phyloP scores from a whole-genome alignment of 1,140 invertebrate genomes.

The Neodiprion pinetum region DNA sequence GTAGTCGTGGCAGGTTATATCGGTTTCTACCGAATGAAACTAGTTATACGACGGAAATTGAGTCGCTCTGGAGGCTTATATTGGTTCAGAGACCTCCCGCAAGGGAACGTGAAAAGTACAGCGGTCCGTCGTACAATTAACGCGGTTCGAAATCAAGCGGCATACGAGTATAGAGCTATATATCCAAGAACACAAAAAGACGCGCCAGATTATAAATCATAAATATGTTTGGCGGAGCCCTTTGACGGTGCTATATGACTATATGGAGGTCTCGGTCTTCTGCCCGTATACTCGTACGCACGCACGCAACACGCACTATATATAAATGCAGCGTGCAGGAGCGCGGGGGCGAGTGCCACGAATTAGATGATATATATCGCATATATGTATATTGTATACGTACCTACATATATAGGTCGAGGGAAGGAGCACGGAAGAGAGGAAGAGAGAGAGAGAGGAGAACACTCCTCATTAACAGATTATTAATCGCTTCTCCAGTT shows the following conservation, averaged over 20 bases:
- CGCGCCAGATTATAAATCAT: conserved; percentile 45
- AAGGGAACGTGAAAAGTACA: background rate
- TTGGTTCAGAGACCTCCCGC: background rate
- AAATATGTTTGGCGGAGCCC: conserved; percentile 35
- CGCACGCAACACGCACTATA: conserved; percentile 34
- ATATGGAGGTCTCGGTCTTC: conserved; percentile 18
- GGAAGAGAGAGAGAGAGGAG: conserved; percentile 28
- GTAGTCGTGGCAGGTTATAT: no score
- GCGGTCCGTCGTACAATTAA: background rate
- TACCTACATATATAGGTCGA: background rate
- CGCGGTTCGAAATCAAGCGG: background rate
- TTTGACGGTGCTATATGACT: conserved; percentile 42
- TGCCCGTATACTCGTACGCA: background rate
- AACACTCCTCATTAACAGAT: conserved; percentile 55
- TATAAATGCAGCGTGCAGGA: background rate
- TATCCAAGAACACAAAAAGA: conserved; percentile 19
- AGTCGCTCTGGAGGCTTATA: no score
- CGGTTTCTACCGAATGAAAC: no score
- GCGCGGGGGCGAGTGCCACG: background rate
- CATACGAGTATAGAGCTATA: no score
- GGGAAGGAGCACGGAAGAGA: conserved; percentile 16
- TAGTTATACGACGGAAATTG: no score
- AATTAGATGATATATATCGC: no score
- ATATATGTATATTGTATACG: no score
- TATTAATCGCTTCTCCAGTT: conserved; percentile 54